A percentile compares a stretch with the other conserved stretches of the same genome.
These are phyloP conservation scores for Micronisus gabar DNA, from an alignment of 2,113 vertebrate genomes.

Conservation along the genomic window DNA sequence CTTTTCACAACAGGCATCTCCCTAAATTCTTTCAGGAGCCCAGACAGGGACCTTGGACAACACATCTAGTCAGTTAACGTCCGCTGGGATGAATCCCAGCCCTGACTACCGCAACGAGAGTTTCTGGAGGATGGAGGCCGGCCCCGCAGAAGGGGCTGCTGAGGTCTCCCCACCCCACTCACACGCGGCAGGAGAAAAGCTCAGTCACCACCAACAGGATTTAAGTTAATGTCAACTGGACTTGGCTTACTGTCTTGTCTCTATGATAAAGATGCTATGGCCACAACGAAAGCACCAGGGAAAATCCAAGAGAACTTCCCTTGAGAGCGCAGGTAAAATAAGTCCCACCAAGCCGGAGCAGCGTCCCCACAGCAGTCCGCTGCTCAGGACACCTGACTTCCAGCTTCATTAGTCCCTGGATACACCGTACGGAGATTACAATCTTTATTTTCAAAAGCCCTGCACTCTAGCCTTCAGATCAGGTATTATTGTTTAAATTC, in stretches of 20 bases:
- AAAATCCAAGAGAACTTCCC: background rate
- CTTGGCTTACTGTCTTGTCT: background rate
- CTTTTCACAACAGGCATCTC: background rate
- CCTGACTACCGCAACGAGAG: background rate
- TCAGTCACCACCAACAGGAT: background rate
- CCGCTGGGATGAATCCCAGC: background rate
- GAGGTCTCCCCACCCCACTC: background rate
- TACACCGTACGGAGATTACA: background rate
- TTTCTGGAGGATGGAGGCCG: background rate
- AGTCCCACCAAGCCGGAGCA: background rate
- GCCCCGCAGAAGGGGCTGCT: background rate
- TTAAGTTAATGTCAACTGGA: background rate
- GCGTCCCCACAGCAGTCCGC: background rate
- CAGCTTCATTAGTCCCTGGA: background rate
- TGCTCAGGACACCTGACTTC: background rate
- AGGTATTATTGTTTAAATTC: slow-evolving; percentile 45
- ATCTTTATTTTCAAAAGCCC: background rate
- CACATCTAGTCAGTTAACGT: background rate
- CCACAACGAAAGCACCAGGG: background rate
- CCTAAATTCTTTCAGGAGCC: background rate
- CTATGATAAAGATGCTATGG: background rate
- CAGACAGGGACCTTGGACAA: background rate
- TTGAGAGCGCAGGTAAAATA: background rate
- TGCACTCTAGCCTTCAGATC: background rate
- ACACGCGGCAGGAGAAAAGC: background rate